Conservation (phyloP, 2,888 invertebrate genomes). For the Orthosia incerta region DNA sequence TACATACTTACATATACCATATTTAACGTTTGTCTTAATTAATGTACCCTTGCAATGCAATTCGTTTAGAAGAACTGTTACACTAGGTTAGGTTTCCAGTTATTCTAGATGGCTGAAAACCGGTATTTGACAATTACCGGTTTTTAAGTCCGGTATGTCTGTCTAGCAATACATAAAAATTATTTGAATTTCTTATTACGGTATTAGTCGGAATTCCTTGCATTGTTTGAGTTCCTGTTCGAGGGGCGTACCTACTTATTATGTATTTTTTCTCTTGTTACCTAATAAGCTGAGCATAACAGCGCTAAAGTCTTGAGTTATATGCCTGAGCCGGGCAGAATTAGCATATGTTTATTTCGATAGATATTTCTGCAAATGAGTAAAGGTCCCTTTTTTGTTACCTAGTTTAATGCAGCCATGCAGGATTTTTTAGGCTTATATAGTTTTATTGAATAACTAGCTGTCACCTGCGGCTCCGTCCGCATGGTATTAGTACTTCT, state of each 20-base stretch:
- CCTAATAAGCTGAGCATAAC: not conserved
- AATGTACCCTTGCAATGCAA: not conserved
- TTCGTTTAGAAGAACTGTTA: conserved; percentile 19
- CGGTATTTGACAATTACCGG: conserved; percentile 39
- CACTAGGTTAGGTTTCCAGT: conserved; percentile 27
- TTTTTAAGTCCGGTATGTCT: conserved; percentile 28
- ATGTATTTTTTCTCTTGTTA: not conserved
- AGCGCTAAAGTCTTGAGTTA: not conserved
- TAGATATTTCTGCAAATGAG: too few relatives aligned
- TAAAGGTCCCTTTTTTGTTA: too few relatives aligned
- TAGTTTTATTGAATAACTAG: too few relatives aligned
- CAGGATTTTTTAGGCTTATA: too few relatives aligned
- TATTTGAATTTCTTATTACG: conserved; percentile 27
- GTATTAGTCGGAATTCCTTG: conserved; percentile 10
- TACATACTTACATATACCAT: not conserved
- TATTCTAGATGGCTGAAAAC: conserved; percentile 26
- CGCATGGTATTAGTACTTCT: too few relatives aligned
- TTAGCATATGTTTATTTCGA: too few relatives aligned
- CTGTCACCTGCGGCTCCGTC: too few relatives aligned
- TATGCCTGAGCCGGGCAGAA: not conserved
- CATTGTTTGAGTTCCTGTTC: conserved; percentile 10
- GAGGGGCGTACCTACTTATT: not conserved
- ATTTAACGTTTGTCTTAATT: not conserved
- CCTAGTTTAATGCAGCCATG: too few relatives aligned
- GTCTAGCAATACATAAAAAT: conserved; percentile 24